phyloP scores from a whole-genome alignment of 2,113 vertebrate species.

The Sylvia atricapilla region DNA sequence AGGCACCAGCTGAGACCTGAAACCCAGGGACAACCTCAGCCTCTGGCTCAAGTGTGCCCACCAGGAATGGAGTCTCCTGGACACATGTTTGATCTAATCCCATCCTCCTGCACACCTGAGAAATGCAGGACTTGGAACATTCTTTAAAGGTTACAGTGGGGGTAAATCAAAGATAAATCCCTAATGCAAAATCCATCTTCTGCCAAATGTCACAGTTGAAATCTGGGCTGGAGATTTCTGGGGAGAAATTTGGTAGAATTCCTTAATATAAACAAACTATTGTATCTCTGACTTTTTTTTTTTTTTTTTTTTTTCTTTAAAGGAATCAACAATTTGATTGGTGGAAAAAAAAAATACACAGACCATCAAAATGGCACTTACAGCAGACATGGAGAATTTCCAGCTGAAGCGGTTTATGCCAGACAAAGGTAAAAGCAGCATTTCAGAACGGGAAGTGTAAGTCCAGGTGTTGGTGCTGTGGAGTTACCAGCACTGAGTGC shows the following conservation, averaged over 20 bases:
- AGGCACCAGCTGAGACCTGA: neutral
- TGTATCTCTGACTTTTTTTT: neutral
- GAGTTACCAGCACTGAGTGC: neutral
- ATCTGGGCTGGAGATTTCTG: neutral
- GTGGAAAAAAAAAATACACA: fast-evolving
- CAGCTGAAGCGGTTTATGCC: neutral
- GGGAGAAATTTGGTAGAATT: neutral
- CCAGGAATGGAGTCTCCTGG: fast-evolving
- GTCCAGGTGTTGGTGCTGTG: neutral
- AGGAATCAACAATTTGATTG: neutral
- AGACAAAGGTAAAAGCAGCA: neutral
- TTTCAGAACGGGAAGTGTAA: neutral
- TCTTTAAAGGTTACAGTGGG: neutral
- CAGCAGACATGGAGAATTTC: neutral
- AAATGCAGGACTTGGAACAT: neutral
- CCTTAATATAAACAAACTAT: neutral
- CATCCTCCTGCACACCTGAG: neutral
- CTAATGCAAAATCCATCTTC: neutral
- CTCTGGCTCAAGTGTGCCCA: neutral
- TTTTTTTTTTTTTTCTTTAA: neutral
- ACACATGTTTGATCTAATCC: neutral
- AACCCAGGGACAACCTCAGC: neutral
- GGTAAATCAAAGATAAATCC: neutral
- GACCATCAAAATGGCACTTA: neutral
- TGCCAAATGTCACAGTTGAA: neutral